Base-by-base conservation (phyloP, 1,140 invertebrate species). In the Cherax destructor region DNA sequence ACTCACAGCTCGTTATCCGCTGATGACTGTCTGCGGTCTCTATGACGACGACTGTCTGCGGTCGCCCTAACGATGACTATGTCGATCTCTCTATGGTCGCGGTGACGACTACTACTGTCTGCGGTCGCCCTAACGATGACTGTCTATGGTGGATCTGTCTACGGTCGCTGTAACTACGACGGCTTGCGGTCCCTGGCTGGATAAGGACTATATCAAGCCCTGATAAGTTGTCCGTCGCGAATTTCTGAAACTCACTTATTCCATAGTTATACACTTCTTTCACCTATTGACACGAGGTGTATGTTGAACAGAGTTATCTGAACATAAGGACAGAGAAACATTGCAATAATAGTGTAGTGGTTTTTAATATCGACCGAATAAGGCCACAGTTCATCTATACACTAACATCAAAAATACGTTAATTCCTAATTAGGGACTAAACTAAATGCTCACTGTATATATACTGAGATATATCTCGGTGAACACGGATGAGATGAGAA, bases 181-280 rank as follows among this genome's bases (percentile, higher is more conserved):
- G 3, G 3, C 30, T 16, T 47, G 65, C 13, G 65, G 47, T 52
- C 49, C n/a, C 52, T 74, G 30, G 47, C 74, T 76, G 83, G 83
- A 89, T 79, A 89, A 89, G 47, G 72, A 21, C 61, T 18, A 24
- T 21, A 18, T 18, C 61, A n/a, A 47, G 9, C 80, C 86, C 87
- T 83, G 87, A 89, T 79, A 89, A n/a, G 4, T 76, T 83, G 87
- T 79, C 87, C 83, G 77, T 89, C 79, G 87, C 79, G 87, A 83
- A 89, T 74, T 18, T 69, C 61, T 74, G 18, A 16, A 77, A 18
- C 77, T 56, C 74, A 77, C n/a, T 76, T 30, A 47, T 49, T 16
- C 47, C 18, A n/a, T 10, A 1, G 10, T 18, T n/a, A 4, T 21
- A 11, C 18, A 18, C 5, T 21, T 18, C 0, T 69, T 18, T n/a